These are phyloP conservation scores for Maconellicoccus hirsutus DNA, from an alignment of 1,140 invertebrate genomes.

Conservation along the genomic window DNA sequence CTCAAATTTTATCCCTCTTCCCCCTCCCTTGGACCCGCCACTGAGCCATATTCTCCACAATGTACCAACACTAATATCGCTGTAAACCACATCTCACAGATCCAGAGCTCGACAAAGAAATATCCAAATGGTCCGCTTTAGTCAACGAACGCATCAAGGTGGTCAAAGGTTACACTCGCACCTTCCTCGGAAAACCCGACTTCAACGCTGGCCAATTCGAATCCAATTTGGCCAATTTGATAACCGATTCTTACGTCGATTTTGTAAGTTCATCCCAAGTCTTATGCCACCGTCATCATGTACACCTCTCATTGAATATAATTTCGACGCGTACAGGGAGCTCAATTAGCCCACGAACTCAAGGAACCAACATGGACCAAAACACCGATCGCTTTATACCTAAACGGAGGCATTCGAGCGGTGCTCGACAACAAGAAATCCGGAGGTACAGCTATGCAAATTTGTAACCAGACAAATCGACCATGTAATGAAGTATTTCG, in stretches of 20 bases:
- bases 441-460: not conserved
- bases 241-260: constrained; percentile 58
- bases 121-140: not conserved
- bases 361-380: not conserved
- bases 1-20: too few relatives aligned
- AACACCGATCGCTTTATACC: not conserved
- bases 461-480: too few relatives aligned
- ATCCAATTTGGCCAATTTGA: constrained; percentile 75
- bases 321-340: not conserved
- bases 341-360: not conserved
- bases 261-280: constrained; percentile 35
- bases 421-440: not conserved
- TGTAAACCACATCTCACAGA: not conserved
- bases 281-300: too few relatives aligned
- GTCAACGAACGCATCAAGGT: not conserved
- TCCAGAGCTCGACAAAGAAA: not conserved
- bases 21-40: too few relatives aligned
- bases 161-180: constrained; percentile 46
- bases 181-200: constrained; percentile 53
- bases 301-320: too few relatives aligned
- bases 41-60: too few relatives aligned
- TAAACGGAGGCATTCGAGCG: not conserved
- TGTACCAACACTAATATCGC: too few relatives aligned
- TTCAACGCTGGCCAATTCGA: constrained; percentile 50
- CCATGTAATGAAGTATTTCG: too few relatives aligned